These are phyloP conservation scores for Prosopocoilus inquinatus DNA, from an alignment of 2,888 invertebrate genomes.

Conservation along the genomic window DNA sequence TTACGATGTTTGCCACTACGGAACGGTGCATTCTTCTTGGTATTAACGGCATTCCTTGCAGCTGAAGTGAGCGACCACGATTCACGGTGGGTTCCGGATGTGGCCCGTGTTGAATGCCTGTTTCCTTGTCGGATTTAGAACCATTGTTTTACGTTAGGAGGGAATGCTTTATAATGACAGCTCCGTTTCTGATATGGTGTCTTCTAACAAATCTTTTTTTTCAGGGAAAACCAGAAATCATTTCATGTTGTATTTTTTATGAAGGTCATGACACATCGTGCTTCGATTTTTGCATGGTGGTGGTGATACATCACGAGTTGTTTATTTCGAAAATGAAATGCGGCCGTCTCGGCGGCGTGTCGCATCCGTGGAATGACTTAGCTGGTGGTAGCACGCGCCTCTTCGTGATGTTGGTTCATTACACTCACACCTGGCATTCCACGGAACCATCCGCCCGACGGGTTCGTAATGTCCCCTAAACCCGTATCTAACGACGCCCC, in stretches of 20 bases:
- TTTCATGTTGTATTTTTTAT: too few species aligned
- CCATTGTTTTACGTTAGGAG: too few species aligned
- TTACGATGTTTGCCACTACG: not conserved
- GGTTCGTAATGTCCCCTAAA: not conserved
- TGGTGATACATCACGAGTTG: not conserved
- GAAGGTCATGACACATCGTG: too few species aligned
- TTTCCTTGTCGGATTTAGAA: too few species aligned
- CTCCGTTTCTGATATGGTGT: too few species aligned
- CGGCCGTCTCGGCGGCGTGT: not conserved
- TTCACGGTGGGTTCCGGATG: not conserved
- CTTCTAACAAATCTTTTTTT: too few species aligned
- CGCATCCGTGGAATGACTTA: constrained; percentile 22
- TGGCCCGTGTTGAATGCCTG: too few species aligned
- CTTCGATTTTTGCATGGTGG: not conserved
- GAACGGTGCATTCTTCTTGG: constrained; percentile 1
- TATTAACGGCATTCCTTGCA: constrained; percentile 1
- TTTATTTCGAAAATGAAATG: not conserved
- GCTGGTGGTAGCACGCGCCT: constrained; percentile 22
- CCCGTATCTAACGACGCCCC: not conserved
- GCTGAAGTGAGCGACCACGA: not conserved
- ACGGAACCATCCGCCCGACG: constrained; percentile 12
- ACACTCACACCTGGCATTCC: constrained; percentile 22
- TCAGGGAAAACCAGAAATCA: too few species aligned
- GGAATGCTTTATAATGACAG: too few species aligned
- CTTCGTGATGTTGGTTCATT: constrained; percentile 26